Base-by-base conservation (phyloP, 2,888 invertebrate species). In the Meteorus colon region DNA sequence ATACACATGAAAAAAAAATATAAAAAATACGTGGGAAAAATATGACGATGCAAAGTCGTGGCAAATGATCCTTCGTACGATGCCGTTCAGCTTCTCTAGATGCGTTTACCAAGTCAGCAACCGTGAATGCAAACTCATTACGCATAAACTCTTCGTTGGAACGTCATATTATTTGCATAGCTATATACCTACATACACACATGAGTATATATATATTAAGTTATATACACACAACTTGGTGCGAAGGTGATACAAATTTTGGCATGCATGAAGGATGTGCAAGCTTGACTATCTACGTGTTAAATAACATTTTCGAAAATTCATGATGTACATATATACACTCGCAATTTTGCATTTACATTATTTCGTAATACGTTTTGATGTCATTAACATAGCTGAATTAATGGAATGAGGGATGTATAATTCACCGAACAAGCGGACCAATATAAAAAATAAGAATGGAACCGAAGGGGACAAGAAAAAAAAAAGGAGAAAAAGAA, bases 51-150 rank as follows among this genome's bases (percentile, higher is more conserved):
- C 24, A 63, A 63, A 72, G 27, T 62, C 29, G n/a, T 55, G 27
- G 60, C 45, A 41, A 41, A 63, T 45, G 63, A 72, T 72, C 45
- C 45, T 10, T 62, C 34, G 19, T 65, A 65, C n/a, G 19, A 12
- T 37, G 12, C 6, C 10, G 19, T 70, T 27, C 31, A 48, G n/a
- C 45, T 72, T 70, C 48, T 12, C 4, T 19, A 55, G 72, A 72
- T 63, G 63, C 63, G 62, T 72, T 76, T 76, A 71, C 76, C 41
- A 34, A 76, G 62, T 76, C 55, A 62, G 72, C 67, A 76, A 72
- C 72, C 72, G 59, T 75, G 59, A 75, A 75, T 76, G 72, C 72
- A 72, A 72, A 73, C 67, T 76, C 76, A 76, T 76, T 67, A 76
- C 67, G 76, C 62, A 60, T 34, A 72, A 73, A 68, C 68, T 63